Evolutionary conservation across 2,888 invertebrate genomes (phyloP).

Genomic region (Epinotia brunnichana): DNA sequence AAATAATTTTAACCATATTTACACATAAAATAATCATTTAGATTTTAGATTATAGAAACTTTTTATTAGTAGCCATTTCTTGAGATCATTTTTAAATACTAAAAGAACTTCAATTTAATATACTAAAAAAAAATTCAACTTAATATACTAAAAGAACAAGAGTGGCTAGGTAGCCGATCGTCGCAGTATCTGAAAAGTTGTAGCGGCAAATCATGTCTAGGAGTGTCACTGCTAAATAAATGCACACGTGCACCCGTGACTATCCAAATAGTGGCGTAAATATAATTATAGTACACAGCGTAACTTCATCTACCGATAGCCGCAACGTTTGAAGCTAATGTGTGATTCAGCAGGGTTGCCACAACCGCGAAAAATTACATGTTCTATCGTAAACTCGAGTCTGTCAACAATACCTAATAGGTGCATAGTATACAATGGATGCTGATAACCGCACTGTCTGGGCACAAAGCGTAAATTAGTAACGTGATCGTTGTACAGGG

Average conservation of each 20-base stretch:
- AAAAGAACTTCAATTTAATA: no score
- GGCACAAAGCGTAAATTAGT: neutral
- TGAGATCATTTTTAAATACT: no score
- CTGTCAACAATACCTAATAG: neutral
- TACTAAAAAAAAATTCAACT: no score
- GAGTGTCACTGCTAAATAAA: neutral
- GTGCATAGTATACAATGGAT: neutral
- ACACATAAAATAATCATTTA: no score
- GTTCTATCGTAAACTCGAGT: neutral
- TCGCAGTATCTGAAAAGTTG: no score
- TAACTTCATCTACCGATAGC: slow-evolving; percentile 12
- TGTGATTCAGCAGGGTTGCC: slow-evolving; percentile 12
- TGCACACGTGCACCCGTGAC: neutral
- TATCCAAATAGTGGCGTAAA: neutral
- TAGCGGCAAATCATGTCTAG: neutral
- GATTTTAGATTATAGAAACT: no score
- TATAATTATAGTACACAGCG: neutral
- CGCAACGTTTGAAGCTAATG: neutral
- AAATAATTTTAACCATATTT: no score
- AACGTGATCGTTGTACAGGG: neutral
- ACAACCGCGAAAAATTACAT: slow-evolving; percentile 14
- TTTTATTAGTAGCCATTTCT: no score
- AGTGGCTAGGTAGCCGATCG: no score
- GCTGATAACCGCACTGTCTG: neutral
- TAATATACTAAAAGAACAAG: no score